A percentile compares a stretch with the other conserved stretches of the same genome.
These are phyloP conservation scores for Limulus polyphemus DNA, from an alignment of 2,888 invertebrate genomes.

Conservation along the genomic window DNA sequence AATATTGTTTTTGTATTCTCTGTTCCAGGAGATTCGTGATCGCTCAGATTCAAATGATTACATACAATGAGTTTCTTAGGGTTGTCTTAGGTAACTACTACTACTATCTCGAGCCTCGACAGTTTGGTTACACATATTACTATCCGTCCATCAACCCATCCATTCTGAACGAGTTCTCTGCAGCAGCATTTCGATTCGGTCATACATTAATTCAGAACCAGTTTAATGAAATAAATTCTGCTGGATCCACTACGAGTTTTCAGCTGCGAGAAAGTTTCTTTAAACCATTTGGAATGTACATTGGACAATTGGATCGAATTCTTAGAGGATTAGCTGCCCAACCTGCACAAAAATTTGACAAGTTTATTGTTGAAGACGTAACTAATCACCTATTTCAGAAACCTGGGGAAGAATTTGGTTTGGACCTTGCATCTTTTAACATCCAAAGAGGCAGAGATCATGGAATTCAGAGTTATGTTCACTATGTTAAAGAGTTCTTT, in stretches of 20 bases:
- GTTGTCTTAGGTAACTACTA: constrained; percentile 51
- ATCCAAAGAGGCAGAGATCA: constrained; percentile 70
- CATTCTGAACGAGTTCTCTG: constrained; percentile 70
- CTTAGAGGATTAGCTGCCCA: constrained; percentile 40
- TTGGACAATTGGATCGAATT: constrained; percentile 38
- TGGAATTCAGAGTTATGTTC: constrained; percentile 59
- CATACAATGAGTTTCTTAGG: constrained; percentile 46
- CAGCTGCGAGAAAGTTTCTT: constrained; percentile 35
- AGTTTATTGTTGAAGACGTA: constrained; percentile 40
- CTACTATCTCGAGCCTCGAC: constrained; percentile 36
- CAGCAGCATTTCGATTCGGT: constrained; percentile 55
- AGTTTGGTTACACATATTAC: constrained; percentile 59
- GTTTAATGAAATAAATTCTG: constrained; percentile 63
- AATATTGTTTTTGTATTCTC: too few species aligned
- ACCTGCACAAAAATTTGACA: constrained; percentile 40
- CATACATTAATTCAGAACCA: constrained; percentile 51
- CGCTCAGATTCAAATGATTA: constrained; percentile 42
- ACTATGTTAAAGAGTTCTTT: constrained; percentile 61
- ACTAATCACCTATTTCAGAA: constrained; percentile 38
- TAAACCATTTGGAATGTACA: constrained; percentile 23
- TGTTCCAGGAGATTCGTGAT: constrained; percentile 34
- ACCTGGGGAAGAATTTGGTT: constrained; percentile 38
- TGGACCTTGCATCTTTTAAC: constrained; percentile 63
- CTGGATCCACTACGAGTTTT: constrained; percentile 40
- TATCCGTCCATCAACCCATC: constrained; percentile 55